Evolutionary conservation across 2,113 vertebrate genomes (phyloP), one percentile per base, ranked within the genome.

Genomic region (Tachysurus vachellii): DNA sequence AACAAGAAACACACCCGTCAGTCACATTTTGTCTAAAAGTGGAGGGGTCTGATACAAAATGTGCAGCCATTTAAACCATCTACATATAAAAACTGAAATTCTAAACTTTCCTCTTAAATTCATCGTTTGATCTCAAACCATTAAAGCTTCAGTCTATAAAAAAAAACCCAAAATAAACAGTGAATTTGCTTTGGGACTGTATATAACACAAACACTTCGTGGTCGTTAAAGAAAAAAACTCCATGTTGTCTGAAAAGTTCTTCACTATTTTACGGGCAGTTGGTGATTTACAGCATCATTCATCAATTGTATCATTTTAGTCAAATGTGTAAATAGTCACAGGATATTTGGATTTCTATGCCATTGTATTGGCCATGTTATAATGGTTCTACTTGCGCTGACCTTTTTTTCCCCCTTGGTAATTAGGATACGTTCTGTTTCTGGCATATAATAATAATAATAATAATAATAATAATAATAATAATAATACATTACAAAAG

Each of bases 381-480:
- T 77, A 36, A 54, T 28, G 47, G 12, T 53, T 53, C 7, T 77
- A 53, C 31, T 53, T 54, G 5, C 13, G 14, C n/a, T 53, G 0
- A 75, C 11, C 9, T 71, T 75, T 47, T 50, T 7, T 71, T 31
- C 5, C 26, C 7, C 50, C 26, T 77, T 9, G 13, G 26, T 9
- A n/a, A 19, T 5, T 47, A 75, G 71, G 16, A 75, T 50, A 50
- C 4, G 23, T 73, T 21, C 36, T 21, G 36, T 42, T 76, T 76
- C 44, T 73, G 36, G 70, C 21, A 14, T 14, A 54, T 54, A 28
- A 77, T 77, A 76, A 76, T 76, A 73, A 73, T 76, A 76, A 76
- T 76, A 53, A 76, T n/a, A 76, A 53, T 76, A 53, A 76, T 53
- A 77, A 77, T 77, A 77, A 76, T 53, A 76, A 76, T 76, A 76